Percentiles rank a stretch among this genome's conserved stretches.
Conservation (phyloP, 2,888 invertebrate species). For the Mechanitis mazaeus region DNA sequence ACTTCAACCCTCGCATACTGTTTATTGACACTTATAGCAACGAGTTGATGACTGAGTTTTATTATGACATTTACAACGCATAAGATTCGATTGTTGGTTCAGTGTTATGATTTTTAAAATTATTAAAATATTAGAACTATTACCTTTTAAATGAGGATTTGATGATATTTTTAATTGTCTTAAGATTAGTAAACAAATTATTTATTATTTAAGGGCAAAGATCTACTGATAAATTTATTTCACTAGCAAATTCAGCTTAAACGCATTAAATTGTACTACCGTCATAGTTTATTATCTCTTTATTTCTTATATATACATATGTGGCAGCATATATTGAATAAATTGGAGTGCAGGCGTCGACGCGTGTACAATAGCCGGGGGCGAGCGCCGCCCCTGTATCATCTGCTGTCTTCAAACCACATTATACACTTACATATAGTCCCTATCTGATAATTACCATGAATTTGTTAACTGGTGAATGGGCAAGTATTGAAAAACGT, state of each 20-base stretch:
- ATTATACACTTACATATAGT: conserved; percentile 9
- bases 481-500: neutral
- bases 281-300: neutral
- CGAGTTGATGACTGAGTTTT: neutral
- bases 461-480: neutral
- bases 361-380: conserved; percentile 52
- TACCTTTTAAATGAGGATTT: too few species aligned
- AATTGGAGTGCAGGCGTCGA: conserved; percentile 48
- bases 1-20: conserved; percentile 6
- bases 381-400: conserved; percentile 38
- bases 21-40: neutral
- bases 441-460: conserved; percentile 1
- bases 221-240: too few species aligned
- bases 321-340: conserved; percentile 9
- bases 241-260: too few species aligned
- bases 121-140: too few species aligned
- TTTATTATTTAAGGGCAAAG: neutral
- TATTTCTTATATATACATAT: neutral
- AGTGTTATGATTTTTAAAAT: neutral
- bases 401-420: conserved; percentile 54
- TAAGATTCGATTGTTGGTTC: neutral
- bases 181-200: neutral
- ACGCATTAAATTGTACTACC: too few species aligned
- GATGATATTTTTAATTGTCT: neutral
- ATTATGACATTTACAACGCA: neutral